These are phyloP conservation scores for Ancistrus triradiatus DNA, from an alignment of 2,113 vertebrate species.

Conservation along the genomic window DNA sequence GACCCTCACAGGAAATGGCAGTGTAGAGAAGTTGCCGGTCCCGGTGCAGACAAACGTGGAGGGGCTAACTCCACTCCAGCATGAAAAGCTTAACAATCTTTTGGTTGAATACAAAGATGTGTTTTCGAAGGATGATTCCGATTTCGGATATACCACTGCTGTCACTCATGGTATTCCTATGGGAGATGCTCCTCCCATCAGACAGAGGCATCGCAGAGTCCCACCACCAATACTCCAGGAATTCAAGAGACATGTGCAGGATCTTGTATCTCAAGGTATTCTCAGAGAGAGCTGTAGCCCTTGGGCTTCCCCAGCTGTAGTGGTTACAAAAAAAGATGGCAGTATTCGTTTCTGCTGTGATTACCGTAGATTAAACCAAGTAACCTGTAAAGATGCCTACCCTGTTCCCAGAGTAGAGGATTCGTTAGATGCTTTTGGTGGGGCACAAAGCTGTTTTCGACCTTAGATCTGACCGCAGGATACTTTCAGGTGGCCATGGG, in stretches of 20 bases:
- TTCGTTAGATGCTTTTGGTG: background rate
- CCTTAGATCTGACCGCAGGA: background rate
- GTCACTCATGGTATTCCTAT: background rate
- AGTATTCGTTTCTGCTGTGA: background rate
- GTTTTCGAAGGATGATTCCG: background rate
- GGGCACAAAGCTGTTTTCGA: background rate
- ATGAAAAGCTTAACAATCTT: background rate
- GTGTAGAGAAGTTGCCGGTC: background rate
- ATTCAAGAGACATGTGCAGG: background rate
- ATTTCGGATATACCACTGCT: background rate
- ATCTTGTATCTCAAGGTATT: background rate
- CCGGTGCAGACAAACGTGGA: background rate
- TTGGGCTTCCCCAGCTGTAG: background rate
- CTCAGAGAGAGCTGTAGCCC: constrained; percentile 8
- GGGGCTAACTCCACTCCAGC: background rate
- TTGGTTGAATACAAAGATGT: background rate
- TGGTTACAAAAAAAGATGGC: background rate
- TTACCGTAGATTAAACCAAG: constrained; percentile 2
- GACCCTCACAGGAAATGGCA: background rate
- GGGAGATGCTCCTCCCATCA: background rate
- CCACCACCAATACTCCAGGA: constrained; percentile 4
- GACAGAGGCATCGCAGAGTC: constrained; percentile 9
- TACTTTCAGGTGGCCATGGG: constrained; percentile 6
- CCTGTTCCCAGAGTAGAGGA: constrained; percentile 11
- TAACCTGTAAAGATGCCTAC: constrained; percentile 4